Evolutionary conservation across 2,797 vertebrate genomes (phyloP).

Genomic region (Acanthurus tractus): DNA sequence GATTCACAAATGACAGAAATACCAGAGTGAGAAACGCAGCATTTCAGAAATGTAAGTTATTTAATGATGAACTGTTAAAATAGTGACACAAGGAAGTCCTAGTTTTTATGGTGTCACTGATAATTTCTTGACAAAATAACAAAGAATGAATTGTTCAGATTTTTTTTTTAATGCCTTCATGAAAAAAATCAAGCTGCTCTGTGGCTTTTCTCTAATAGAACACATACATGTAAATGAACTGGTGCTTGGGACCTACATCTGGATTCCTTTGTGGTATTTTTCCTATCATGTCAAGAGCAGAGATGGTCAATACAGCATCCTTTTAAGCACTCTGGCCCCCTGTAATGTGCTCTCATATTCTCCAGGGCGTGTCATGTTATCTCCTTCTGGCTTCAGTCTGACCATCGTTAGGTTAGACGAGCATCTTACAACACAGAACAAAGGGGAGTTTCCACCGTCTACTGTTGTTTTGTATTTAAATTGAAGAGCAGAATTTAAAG

Average conservation of each 20-base stretch:
- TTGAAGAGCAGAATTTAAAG: constrained; percentile 13
- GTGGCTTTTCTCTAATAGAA: background rate
- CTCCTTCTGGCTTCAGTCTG: constrained; percentile 6
- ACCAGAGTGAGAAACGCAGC: background rate
- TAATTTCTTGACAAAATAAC: background rate
- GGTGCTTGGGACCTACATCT: background rate
- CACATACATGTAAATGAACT: background rate
- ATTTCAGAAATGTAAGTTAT: constrained; percentile 29
- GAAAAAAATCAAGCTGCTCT: background rate
- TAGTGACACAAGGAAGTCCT: background rate
- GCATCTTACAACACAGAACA: constrained; percentile 4
- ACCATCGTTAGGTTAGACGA: background rate
- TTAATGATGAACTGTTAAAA: background rate
- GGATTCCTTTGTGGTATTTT: constrained; percentile 1
- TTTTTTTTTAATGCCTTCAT: background rate
- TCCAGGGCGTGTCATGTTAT: constrained; percentile 55
- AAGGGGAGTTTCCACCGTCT: background rate
- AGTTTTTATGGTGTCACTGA: background rate
- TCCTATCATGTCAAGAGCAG: background rate
- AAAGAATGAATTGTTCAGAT: too few relatives aligned
- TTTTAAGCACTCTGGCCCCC: constrained; percentile 58
- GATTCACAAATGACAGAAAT: background rate
- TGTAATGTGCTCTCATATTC: constrained; percentile 64
- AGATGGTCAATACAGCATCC: constrained; percentile 58
- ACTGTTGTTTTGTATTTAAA: constrained; percentile 10